Evolutionary conservation across 1,140 invertebrate species (phyloP), one percentile per base, ranked within the genome.

Genomic region (Rhysida immarginata): DNA sequence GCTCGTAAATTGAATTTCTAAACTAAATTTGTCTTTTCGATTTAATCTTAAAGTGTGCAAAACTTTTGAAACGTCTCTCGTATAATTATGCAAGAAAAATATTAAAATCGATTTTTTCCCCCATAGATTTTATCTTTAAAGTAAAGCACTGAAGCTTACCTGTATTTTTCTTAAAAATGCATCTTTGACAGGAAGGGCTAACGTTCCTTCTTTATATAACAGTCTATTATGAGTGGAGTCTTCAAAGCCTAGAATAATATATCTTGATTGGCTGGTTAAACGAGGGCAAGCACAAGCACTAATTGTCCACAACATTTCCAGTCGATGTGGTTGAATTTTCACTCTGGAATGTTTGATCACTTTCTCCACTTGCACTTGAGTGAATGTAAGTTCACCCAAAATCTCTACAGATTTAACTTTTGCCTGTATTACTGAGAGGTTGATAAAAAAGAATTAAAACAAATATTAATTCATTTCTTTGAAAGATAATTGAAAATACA

Each of bases 211-310:
- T 11, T 41, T n/a, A 41, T 52, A 50, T 11, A 59, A 45, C n/a
- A 59, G 54, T 11, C 58, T 2, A 35, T 57, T 44, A 27, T 50
- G 29, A 14, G 42, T 48, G 1, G 26, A 26, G 25, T 57, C 55
- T 44, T 59, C 58, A 25, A 44, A 50, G 0, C 58, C 58, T 18
- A 59, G 23, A 14, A 59, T 20, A 16, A 59, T 48, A 29, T 59
- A 59, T 45, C 53, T 55, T 2, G 58, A 35, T 59, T 54, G n/a
- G 57, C 26, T 35, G 50, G 54, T 14, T 55, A 54, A 26, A 49
- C 53, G 2, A 48, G 44, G 25, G 26, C 49, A 24, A 50, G 56
- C 24, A 55, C 56, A 46, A 23, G 11, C 35, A n/a, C 35, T 57
- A 35, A 56, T 57, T 3, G 55, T 59, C 58, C 58, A 59, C 18